Evolutionary conservation across 2,113 vertebrate genomes (phyloP), one percentile per base, ranked within the genome.

Genomic region (Lamprotornis superbus): DNA sequence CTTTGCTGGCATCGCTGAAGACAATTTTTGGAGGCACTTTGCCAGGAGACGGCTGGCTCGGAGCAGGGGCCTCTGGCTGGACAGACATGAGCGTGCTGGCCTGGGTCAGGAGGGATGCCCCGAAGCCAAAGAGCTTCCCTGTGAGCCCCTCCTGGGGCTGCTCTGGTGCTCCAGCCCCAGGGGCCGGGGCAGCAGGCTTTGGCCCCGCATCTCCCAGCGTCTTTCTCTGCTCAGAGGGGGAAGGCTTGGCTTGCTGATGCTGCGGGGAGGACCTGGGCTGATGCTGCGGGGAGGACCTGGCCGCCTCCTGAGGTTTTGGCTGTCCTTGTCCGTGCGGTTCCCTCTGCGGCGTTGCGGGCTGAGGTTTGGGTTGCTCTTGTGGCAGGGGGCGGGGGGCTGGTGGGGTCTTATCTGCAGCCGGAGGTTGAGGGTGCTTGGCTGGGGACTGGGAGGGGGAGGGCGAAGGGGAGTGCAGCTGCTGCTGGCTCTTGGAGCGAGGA

Each of bases 401-500:
- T 0, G 88, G 87, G 68, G 90, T 77, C 28, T 94, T 96, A 17
- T 93, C 95, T 0, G 31, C 73, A 30, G 33, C 64, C 0, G 16
- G 11, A n/a, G 94, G 27, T 0, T 53, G 84, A 0, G 77, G 91
- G 52, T 97, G 98, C 98, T 98, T 98, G 97, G 98, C 97, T 5
- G 98, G 98, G 90, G 98, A 98, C 28, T 98, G 98, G 96, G 98
- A 97, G 74, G 97, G 97, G 97, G 99, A 98, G 0, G 97, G 98
- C 1, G 97, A 98, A 23, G 99, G 99, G 71, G 99, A 99, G 95
- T 99, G 98, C 83, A 99, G 98, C 97, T 99, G 99, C 93, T 99
- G 99, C 97, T 99, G 99, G 97, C 99, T 99, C 96, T 99, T 99
- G 97, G 99, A 99, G 83, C 99, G 98, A 59, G 99, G 99, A n/a